Evolutionary conservation across 2,888 invertebrate genomes (phyloP), one percentile per base, ranked within the genome.

Genomic region (Xanthorhoe designata): DNA sequence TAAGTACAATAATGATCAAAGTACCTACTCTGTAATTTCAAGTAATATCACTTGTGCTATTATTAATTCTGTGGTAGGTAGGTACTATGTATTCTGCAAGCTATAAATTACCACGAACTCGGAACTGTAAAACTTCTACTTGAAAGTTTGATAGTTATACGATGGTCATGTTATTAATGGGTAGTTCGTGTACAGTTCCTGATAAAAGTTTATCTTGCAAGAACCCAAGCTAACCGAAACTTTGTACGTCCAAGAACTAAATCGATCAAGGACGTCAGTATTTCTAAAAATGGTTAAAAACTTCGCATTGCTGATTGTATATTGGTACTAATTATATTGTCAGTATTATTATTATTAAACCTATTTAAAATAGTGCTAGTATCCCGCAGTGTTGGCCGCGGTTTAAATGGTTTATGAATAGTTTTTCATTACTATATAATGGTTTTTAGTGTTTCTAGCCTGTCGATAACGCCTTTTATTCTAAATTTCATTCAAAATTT

Each of bases 101-200:
- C 19, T 42, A 42, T 63, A 63, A 57, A 52, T 57, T 56, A 50
- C 47, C 32, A 55, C 47, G 29, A 13, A 52, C 42, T 52, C 47
- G 38, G 24, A 60, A 51, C 62, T 45, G 45, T 63, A 52, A 62
- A 49, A 15, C 50, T 61, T 10, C 32, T 45, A 45, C 15, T 58
- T 42, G 49, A 45, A 45, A 59, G 51, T 62, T 61, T 61, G 57
- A 66, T 61, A 57, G 66, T 56, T 18, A 55, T 45, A 47, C 55
- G 51, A 51, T 47, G 50, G 47, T 32, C 32, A 38, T 13, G 35
- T 63, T 60, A 66, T 63, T 63, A 13, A 66, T 59, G 58, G 59
- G 5, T 5, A 29, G 35, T 58, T 62, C 66, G 58, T 58, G 61
- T 18, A n/a, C 6, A 52, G 47, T 49, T 24, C 38, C 53, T 5